phyloP scores from a whole-genome alignment of 1,140 invertebrate species.

The Batillaria attramentaria region DNA sequence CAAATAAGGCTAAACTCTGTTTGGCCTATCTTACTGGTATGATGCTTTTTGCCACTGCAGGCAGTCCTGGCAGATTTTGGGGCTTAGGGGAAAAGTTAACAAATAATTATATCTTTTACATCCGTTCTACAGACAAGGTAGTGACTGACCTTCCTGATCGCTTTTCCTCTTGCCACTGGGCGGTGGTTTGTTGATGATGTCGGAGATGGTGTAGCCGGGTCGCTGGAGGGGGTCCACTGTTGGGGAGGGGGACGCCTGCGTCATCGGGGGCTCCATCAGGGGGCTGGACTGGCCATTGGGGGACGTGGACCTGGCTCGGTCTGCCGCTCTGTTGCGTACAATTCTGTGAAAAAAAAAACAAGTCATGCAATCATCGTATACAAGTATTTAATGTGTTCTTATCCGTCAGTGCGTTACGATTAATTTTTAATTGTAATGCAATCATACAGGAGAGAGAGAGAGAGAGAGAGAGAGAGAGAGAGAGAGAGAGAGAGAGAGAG shows the following conservation, averaged over 20 bases:
- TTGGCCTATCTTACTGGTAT: no score
- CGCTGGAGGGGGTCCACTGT: background rate
- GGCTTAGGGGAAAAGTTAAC: background rate
- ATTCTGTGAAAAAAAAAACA: constrained; percentile 20
- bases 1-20: no score
- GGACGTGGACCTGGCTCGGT: constrained; percentile 19
- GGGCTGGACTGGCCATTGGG: constrained; percentile 23
- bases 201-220: constrained; percentile 26
- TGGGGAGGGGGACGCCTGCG: constrained; percentile 13
- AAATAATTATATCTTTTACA: background rate
- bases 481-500: constrained; percentile 2
- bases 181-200: constrained; percentile 30
- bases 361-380: background rate
- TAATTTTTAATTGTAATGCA: no score
- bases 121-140: background rate
- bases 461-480: constrained; percentile 1
- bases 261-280: background rate
- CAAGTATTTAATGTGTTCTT: no score
- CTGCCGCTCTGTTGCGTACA: constrained; percentile 26
- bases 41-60: no score
- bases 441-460: background rate
- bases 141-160: constrained; percentile 18
- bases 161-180: constrained; percentile 16
- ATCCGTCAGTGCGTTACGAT: no score
- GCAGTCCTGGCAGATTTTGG: no score